Base-by-base conservation (phyloP, 2,113 vertebrate species). In the Aphyosemion australe region DNA sequence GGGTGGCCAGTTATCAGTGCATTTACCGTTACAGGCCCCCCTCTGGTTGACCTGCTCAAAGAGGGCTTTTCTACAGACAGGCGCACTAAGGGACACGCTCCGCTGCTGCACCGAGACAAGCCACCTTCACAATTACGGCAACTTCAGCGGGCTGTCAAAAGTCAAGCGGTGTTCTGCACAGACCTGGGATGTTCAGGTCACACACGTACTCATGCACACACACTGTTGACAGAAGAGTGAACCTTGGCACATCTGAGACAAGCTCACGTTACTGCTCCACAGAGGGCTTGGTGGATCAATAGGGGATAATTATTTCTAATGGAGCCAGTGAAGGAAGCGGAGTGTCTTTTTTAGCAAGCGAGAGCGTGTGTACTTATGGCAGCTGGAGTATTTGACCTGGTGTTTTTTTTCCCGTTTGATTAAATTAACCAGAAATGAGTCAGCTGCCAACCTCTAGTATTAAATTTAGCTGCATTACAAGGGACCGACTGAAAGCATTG, bases 271-370 rank as follows among this genome's bases (percentile, higher is more conserved):
- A 43, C 64, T 14, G 64, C 67, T 59, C 69, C 58, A 20, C 74
- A 50, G 72, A 78, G 74, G 43, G 26, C 52, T 60, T 15, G 41
- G 12, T 39, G 57, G 69, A 88, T 87, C 87, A 48, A 84, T 78
- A 46, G 48, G 60, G 67, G 82, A 87, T 87, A 84, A 87, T 85
- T 89, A 87, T 89, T 86, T 81, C 48, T 83, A 79, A 89, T 79
- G 77, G 72, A 83, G 72, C 62, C 70, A 64, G 69, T 68, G 20
- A 56, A 65, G 66, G 63, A 64, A 58, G n/a, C 19, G 55, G 48
- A 73, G 39, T 74, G 69, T 70, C 64, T 52, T 74, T 76, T 81
- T 69, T 61, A 72, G 55, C 9, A 14, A 56, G 58, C 31, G 14
- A 12, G 0, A 56, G 46, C 19, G 41, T 75, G 71, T 79, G 63